Base-by-base conservation (phyloP, 2,888 invertebrate species). In the Drosophila putrida region DNA sequence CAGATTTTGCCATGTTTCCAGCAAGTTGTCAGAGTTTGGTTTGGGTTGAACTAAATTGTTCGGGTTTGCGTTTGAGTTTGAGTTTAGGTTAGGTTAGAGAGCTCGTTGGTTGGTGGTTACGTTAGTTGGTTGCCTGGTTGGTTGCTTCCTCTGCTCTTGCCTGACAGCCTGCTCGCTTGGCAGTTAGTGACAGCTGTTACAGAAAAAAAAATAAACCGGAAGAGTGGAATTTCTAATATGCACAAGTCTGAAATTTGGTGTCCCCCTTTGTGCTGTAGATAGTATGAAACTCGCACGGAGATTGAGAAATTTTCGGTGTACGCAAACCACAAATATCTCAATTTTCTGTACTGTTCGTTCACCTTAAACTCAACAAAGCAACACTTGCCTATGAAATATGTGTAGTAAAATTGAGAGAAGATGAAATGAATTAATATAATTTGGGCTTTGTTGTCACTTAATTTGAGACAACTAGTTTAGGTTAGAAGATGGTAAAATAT, bases 151-250 rank as follows among this genome's bases (percentile, higher is more conserved):
- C 10, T 63, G 47, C 59, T 25, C 55, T 43, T 58, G 58, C 70
- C 44, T 20, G 27, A 8, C 43, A 38, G 33, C 6, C 41, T 64
- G 49, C 72, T 62, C 54, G 70, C 63, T 57, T 71, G 85, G 78
- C 83, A 84, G 87, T 87, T 87, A 84, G 85, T 84, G 83, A 84
- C 83, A 84, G 87, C 87, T 84, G 81, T 84, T 60, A 65, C 71
- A 61, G 57, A 41, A 46, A 54, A 63, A 63, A 68, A 49, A 46
- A 41, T n/a, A 47, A 39, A 35, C 47, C 49, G 57, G 46, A 75
- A 62, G 71, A 60, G 63, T 51, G 41, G 67, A 68, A 76, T 72
- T 76, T 76, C 53, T 72, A 76, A 75, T 75, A 60, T 76, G 49
- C 31, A 54, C 60, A 57, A 62, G 57, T 53, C 60, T 58, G 68